Conservation (phyloP, 2,888 invertebrate species). For the Orchesellides sinensis region DNA sequence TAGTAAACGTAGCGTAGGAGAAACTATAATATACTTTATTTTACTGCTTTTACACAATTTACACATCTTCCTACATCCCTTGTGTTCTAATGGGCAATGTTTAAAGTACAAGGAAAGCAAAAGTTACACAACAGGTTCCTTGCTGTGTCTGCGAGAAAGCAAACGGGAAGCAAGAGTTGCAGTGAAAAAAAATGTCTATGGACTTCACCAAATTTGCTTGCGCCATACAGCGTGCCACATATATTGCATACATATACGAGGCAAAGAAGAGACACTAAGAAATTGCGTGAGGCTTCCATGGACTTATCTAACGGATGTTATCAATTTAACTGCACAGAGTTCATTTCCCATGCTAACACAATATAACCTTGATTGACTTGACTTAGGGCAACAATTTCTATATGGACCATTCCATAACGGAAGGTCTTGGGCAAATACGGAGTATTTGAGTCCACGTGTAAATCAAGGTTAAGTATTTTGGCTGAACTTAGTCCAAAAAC, state of each 20-base stretch:
- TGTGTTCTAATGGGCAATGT: not conserved
- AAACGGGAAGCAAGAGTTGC: not conserved
- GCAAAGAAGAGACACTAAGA: not conserved
- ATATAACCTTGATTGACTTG: conserved; percentile 23
- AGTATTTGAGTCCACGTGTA: not conserved
- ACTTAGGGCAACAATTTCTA: not conserved
- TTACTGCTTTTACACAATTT: too few relatives aligned
- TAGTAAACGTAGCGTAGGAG: too few relatives aligned
- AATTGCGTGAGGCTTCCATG: conserved; percentile 12
- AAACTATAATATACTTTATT: too few relatives aligned
- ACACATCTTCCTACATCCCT: too few relatives aligned
- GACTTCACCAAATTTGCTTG: too few relatives aligned
- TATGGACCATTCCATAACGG: not conserved
- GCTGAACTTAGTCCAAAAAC: too few relatives aligned
- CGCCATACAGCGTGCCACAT: not conserved
- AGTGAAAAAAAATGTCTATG: conserved; percentile 4
- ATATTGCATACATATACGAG: not conserved
- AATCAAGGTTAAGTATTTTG: not conserved
- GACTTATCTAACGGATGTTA: not conserved
- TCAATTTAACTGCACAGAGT: not conserved
- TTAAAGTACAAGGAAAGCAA: not conserved
- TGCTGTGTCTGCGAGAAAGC: not conserved
- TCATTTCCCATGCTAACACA: conserved; percentile 30
- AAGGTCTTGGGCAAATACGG: not conserved
- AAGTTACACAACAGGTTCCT: conserved; percentile 38